A percentile compares a stretch with the other conserved stretches of the same genome.
These are phyloP conservation scores for Mesorhabditis spiculigera DNA, from an alignment of 2,888 invertebrate species.

Conservation along the genomic window DNA sequence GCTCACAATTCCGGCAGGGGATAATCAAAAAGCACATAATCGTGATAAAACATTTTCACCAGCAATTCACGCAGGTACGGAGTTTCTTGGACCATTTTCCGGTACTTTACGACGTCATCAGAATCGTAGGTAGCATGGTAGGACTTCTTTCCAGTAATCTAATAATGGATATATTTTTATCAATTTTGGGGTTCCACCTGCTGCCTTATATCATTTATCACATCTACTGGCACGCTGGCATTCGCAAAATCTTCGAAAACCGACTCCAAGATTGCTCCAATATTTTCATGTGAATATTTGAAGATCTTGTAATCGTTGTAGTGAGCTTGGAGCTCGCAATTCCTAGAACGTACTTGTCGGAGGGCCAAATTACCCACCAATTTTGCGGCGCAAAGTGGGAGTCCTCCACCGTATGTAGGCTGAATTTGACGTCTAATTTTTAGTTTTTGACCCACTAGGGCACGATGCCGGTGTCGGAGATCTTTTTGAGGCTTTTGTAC, in stretches of 20 bases:
- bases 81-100: neutral
- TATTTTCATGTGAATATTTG: neutral
- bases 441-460: neutral
- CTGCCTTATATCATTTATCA: neutral
- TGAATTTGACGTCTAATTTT: neutral
- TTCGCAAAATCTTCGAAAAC: neutral
- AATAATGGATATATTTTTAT: neutral
- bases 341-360: neutral
- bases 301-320: neutral
- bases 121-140: neutral
- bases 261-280: neutral
- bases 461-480: neutral
- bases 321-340: conserved; percentile 1
- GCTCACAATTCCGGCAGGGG: neutral
- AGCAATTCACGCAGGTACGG: neutral
- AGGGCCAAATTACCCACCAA: neutral
- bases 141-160: neutral
- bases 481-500: neutral
- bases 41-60: neutral
- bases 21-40: conserved; percentile 3
- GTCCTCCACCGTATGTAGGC: neutral
- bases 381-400: neutral
- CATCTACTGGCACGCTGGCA: neutral
- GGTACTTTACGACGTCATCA: neutral
- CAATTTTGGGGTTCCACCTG: neutral